phyloP scores from a whole-genome alignment of 2,888 invertebrate genomes.

The Choristoneura rosaceana region DNA sequence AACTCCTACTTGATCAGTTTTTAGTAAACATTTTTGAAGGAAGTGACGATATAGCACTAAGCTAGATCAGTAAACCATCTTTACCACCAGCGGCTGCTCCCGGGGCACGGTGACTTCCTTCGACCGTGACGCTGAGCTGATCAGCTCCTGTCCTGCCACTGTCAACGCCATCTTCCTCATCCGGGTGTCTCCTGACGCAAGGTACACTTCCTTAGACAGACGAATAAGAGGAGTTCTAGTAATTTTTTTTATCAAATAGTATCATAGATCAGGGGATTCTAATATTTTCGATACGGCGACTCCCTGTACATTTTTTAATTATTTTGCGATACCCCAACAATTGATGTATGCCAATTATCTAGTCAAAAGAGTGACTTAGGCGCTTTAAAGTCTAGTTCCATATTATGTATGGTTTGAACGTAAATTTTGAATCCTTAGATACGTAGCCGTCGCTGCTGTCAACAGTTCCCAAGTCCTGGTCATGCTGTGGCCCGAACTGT shows the following conservation, averaged over 20 bases:
- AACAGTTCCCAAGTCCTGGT: conserved; percentile 56
- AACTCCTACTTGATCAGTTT: no score
- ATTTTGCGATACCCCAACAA: no score
- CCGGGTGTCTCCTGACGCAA: conserved; percentile 71
- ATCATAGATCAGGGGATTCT: neutral
- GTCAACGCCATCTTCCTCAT: conserved; percentile 54
- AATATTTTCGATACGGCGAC: no score
- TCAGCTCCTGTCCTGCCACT: conserved; percentile 48
- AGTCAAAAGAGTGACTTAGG: no score
- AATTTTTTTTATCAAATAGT: no score
- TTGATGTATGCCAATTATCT: no score
- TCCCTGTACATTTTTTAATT: no score
- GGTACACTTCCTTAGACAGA: conserved; percentile 51
- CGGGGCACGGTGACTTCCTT: conserved; percentile 59
- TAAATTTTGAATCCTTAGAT: neutral
- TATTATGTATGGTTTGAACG: no score
- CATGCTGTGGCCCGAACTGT: conserved; percentile 66
- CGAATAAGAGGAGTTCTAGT: no score
- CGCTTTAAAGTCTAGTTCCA: no score
- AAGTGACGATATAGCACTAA: no score
- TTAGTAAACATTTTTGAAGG: no score
- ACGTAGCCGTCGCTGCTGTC: conserved; percentile 57
- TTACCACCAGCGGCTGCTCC: conserved; percentile 67
- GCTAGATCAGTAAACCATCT: neutral
- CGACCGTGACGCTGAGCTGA: conserved; percentile 48